Base-by-base conservation (phyloP, 2,113 vertebrate species). In the Ariopsis seemanni region DNA sequence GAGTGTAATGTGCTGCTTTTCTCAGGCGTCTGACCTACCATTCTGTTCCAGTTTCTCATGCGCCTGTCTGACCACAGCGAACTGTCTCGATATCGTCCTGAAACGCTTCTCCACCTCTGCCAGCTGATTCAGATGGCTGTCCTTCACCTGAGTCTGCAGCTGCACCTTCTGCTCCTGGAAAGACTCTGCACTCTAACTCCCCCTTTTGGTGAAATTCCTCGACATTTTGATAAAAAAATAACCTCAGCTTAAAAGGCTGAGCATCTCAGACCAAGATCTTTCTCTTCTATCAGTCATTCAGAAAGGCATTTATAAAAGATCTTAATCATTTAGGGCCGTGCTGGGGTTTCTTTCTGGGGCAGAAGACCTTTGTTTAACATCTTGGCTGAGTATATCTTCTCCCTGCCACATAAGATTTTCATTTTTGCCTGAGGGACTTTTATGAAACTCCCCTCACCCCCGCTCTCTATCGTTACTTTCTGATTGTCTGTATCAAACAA, bases 81-180 rank as follows among this genome's bases (percentile, higher is more conserved):
- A 97, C 89, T 99, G 96, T 87, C 89, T 92, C 53, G 95, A 95
- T 82, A 98, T 89, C 57, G 92, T 92, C 50, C 90, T 91, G 82
- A 97, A 98, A 58, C 95, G 96, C 90, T 93, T 98, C 92, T 99
- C 97, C 89, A 97, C 94, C 93, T 99, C 97, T 87, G 92, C 96
- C 88, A 98, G 90, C 87, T 97, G 97, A 87, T 95, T 98, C 63
- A 97, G 93, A 91, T 98, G 94, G 82, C 95, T 96, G 89, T 97
- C 97, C 93, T 97, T 98, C 0, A 95, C 94, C 81, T 95, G 91
- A 88, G 92, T 93, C 92, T 98, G 96, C 92, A 98, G 91, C 65
- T 96, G 93, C 12, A 97, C 87, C 87, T 97, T 99, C 91, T 98
- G 96, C 81, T 98, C 97, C 98, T 99, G 91, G 88, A 92, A 87